Percentiles rank a stretch among this genome's conserved stretches.
phyloP scores from a whole-genome alignment of 2,888 invertebrate species.

The Fragum whitleyi region DNA sequence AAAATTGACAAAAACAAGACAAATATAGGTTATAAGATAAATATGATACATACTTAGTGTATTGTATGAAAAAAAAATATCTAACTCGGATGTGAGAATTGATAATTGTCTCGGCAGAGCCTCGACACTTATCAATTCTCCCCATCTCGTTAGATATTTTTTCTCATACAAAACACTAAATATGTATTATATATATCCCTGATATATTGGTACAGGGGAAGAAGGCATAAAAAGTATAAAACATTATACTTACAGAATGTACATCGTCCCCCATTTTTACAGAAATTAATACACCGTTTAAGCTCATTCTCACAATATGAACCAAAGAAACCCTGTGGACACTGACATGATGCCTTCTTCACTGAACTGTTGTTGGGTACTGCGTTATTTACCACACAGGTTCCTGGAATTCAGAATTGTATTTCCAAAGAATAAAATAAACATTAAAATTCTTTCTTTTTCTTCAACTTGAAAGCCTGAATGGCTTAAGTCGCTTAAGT shows the following conservation, averaged over 20 bases:
- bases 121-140: too few relatives aligned
- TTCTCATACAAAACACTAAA: too few relatives aligned
- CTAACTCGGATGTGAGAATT: too few relatives aligned
- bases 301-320: slow-evolving; percentile 50
- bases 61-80: too few relatives aligned
- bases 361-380: slow-evolving; percentile 11
- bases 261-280: slow-evolving; percentile 73
- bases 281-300: slow-evolving; percentile 41
- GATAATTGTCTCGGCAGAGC: too few relatives aligned
- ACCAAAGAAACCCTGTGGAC: slow-evolving; percentile 60
- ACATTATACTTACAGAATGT: slow-evolving; percentile 48
- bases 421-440: too few relatives aligned
- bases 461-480: not conserved
- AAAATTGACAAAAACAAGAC: too few relatives aligned
- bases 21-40: too few relatives aligned
- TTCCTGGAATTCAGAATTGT: slow-evolving; percentile 39
- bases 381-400: slow-evolving; percentile 36
- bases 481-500: too few relatives aligned
- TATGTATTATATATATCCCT: too few relatives aligned
- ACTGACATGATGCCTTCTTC: slow-evolving; percentile 48
- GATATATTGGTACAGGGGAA: not conserved
- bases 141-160: too few relatives aligned
- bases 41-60: too few relatives aligned
- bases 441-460: not conserved
- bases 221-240: not conserved